Evolutionary conservation across 2,113 vertebrate genomes (phyloP).

Genomic region (Rhinopithecus roxellana): DNA sequence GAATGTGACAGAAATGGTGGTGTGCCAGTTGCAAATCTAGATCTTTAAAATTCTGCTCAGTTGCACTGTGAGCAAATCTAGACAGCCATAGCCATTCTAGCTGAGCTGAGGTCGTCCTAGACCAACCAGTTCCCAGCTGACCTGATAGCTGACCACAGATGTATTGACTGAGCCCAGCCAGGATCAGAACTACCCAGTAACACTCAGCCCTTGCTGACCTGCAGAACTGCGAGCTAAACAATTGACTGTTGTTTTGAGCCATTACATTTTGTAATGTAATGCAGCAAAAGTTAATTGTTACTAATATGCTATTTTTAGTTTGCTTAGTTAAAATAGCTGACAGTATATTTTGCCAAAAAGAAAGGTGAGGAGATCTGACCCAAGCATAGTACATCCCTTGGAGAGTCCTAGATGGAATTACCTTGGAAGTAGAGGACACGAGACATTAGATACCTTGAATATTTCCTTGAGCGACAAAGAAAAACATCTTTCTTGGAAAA

Average conservation of each 20-base stretch:
- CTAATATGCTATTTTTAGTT: not conserved
- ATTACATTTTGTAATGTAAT: not conserved
- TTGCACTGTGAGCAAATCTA: slow-evolving; percentile 7
- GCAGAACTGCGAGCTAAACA: not conserved
- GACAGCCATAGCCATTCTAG: not conserved
- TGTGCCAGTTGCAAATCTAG: not conserved
- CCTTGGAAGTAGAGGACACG: not conserved
- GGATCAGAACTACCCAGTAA: not conserved
- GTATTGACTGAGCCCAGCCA: not conserved
- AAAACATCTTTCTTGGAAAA: not conserved
- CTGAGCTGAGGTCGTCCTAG: slow-evolving; percentile 25
- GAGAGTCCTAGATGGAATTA: not conserved
- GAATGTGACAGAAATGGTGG: not conserved
- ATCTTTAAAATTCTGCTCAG: not conserved
- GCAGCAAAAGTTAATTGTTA: slow-evolving; percentile 5
- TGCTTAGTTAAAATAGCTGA: not conserved
- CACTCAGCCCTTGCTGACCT: not conserved
- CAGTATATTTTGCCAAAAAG: not conserved
- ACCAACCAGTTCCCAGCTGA: not conserved
- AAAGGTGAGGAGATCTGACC: not conserved
- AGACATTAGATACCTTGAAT: not conserved
- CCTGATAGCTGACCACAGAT: not conserved
- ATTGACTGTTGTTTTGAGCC: not conserved
- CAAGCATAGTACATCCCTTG: not conserved
- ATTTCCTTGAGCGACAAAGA: not conserved